phyloP scores from a whole-genome alignment of 2,113 vertebrate genomes.

The Mionectes macconnelli region DNA sequence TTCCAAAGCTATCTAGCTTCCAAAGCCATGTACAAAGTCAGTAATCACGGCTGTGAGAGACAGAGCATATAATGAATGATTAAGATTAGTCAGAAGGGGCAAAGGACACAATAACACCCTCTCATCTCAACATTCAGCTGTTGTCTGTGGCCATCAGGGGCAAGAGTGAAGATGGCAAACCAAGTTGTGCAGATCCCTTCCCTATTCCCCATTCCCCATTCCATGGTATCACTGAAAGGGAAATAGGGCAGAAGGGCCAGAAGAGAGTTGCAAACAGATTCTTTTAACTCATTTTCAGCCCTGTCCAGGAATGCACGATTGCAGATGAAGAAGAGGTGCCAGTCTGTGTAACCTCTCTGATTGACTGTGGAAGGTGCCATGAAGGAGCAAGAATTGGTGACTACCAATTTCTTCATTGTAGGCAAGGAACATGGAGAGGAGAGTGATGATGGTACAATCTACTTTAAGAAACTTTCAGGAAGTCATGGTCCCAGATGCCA shows the following conservation, averaged over 20 bases:
- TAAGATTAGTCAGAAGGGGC: background rate
- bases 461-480: background rate
- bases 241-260: background rate
- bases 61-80: background rate
- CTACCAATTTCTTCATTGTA: background rate
- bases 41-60: background rate
- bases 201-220: background rate
- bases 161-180: rapidly evolving
- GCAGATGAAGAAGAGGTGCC: background rate
- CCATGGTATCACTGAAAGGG: background rate
- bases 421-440: background rate
- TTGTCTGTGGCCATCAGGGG: background rate
- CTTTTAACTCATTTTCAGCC: background rate
- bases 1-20: background rate
- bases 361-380: background rate
- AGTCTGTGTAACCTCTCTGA: background rate
- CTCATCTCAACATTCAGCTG: background rate
- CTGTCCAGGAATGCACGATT: background rate
- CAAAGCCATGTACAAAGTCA: background rate
- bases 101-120: background rate
- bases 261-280: background rate
- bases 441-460: background rate
- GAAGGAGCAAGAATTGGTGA: background rate
- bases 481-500: background rate
- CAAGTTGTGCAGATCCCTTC: background rate